Evolutionary conservation across 1,140 invertebrate genomes (phyloP).

Genomic region (Pollicipes pollicipes): DNA sequence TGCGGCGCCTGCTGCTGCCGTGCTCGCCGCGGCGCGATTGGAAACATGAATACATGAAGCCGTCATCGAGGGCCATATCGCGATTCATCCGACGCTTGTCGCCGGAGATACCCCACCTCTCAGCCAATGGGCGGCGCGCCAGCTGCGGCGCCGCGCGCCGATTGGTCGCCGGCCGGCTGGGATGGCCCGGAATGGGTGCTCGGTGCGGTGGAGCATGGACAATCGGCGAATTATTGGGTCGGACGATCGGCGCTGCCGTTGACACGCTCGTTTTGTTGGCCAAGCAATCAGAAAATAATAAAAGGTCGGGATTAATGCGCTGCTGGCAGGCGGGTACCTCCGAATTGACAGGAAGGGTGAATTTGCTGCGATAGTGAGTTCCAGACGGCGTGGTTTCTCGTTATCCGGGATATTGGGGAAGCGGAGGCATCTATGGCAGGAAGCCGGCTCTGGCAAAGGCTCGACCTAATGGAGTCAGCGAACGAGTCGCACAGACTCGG

Average conservation of each 20-base stretch:
- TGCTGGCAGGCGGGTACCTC: neutral
- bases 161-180: neutral
- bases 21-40: neutral
- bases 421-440: too few species aligned
- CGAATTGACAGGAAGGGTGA: too few species aligned
- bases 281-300: slow-evolving; percentile 2
- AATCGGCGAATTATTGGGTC: neutral
- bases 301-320: neutral
- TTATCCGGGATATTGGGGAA: too few species aligned
- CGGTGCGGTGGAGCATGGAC: neutral
- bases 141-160: neutral
- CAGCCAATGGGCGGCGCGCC: neutral
- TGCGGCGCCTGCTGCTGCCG: too few species aligned
- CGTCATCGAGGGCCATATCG: neutral
- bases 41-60: neutral
- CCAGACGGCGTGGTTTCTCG: too few species aligned
- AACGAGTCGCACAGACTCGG: too few species aligned
- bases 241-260: neutral
- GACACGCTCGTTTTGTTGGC: slow-evolving; percentile 1
- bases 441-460: too few species aligned
- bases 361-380: too few species aligned
- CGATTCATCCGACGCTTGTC: neutral
- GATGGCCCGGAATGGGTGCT: neutral
- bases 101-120: neutral
- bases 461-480: too few species aligned